Percentiles rank a stretch among this genome's conserved stretches.
phyloP scores from a whole-genome alignment of 2,888 invertebrate species.

The Coecobrya sp. region DNA sequence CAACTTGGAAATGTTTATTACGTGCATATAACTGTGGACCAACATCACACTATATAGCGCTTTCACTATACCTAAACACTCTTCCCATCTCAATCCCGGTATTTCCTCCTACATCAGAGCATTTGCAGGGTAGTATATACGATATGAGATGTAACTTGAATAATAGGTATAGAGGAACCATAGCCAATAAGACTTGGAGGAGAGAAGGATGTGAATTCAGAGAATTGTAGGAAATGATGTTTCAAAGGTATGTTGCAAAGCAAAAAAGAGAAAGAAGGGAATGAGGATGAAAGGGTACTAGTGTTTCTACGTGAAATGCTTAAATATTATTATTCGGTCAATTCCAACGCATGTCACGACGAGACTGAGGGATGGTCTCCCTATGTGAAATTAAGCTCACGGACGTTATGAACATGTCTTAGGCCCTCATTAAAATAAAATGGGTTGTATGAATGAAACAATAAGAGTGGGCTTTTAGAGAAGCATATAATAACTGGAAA shows the following conservation, averaged over 20 bases:
- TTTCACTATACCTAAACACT: slow-evolving; percentile 1
- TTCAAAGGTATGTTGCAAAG: slow-evolving; percentile 53
- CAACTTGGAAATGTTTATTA: slow-evolving; percentile 79
- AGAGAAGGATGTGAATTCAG: slow-evolving; percentile 60
- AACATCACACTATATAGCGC: slow-evolving; percentile 17
- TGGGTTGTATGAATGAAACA: slow-evolving; percentile 75
- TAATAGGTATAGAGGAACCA: slow-evolving; percentile 2
- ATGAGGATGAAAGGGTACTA: slow-evolving; percentile 73
- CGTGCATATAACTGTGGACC: slow-evolving; percentile 64
- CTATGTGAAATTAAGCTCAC: slow-evolving; percentile 80
- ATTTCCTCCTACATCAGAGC: background rate
- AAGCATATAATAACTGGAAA: slow-evolving; percentile 37
- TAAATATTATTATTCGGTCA: slow-evolving; percentile 81
- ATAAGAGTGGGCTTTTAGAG: slow-evolving; percentile 56
- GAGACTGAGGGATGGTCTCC: slow-evolving; percentile 77
- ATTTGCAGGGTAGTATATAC: background rate
- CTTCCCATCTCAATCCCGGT: background rate
- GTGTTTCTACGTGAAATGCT: slow-evolving; percentile 79
- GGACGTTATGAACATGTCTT: slow-evolving; percentile 79
- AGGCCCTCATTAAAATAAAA: slow-evolving; percentile 79
- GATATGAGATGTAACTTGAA: slow-evolving; percentile 13
- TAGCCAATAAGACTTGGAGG: background rate
- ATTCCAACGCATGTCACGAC: slow-evolving; percentile 80
- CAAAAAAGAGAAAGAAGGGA: slow-evolving; percentile 42
- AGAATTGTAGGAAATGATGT: slow-evolving; percentile 62